Percentiles rank a stretch among this genome's conserved stretches.
Conservation (phyloP, 1,140 invertebrate genomes). For the Danaus plexippus region DNA sequence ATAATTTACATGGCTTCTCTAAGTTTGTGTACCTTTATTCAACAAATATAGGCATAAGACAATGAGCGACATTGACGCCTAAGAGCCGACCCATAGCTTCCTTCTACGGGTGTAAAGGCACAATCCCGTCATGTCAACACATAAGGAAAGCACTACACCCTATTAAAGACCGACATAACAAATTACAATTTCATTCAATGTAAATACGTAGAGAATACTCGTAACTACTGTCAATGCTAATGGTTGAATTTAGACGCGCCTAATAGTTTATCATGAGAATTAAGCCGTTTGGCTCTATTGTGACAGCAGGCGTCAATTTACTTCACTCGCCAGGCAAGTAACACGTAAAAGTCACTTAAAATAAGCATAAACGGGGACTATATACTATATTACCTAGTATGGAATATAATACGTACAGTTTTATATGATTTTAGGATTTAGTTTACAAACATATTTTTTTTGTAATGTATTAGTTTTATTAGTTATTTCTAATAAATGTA, state of each 20-base stretch:
- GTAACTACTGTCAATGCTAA: slow-evolving; percentile 45
- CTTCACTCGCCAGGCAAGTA: slow-evolving; percentile 27
- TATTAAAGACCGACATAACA: slow-evolving; percentile 53
- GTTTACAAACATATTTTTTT: no score
- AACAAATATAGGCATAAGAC: slow-evolving; percentile 40
- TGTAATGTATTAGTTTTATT: no score
- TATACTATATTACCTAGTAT: no score
- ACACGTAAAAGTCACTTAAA: slow-evolving; percentile 17
- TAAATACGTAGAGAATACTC: slow-evolving; percentile 46
- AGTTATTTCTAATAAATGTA: slow-evolving; percentile 9
- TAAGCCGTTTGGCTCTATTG: slow-evolving; percentile 44
- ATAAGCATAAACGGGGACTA: slow-evolving; percentile 14
- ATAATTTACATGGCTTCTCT: slow-evolving; percentile 16
- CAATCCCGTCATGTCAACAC: slow-evolving; percentile 40
- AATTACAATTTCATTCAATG: slow-evolving; percentile 69
- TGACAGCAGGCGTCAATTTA: slow-evolving; percentile 39
- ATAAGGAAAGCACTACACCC: slow-evolving; percentile 45
- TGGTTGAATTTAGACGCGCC: slow-evolving; percentile 52
- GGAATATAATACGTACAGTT: no score
- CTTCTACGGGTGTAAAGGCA: slow-evolving; percentile 37
- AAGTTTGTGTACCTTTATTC: slow-evolving; percentile 23
- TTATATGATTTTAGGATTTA: no score
- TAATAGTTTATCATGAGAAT: slow-evolving; percentile 53
- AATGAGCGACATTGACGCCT: slow-evolving; percentile 41
- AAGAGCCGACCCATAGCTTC: slow-evolving; percentile 28